Evolutionary conservation across 2,113 vertebrate species (phyloP), one percentile per base, ranked within the genome.

Genomic region (Serinus canaria): DNA sequence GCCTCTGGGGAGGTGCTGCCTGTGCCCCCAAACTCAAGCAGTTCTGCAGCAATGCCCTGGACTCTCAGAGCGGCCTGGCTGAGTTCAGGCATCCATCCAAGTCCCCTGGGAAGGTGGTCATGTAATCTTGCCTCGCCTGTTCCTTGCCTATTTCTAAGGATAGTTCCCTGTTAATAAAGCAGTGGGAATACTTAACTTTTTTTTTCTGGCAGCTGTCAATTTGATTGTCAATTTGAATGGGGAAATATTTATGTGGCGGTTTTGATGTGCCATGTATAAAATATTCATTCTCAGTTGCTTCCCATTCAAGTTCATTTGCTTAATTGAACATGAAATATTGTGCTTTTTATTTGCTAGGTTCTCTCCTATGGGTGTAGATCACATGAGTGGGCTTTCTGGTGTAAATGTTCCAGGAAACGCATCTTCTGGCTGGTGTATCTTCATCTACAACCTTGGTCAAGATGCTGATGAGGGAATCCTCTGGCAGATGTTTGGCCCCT

Each of bases 401-500:
- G 99, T 99, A 96, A 98, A 98, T 83, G 98, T 99, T 92, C 98
- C 99, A 16, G 98, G 99, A 84, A 99, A 98, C 97, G 97, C 98
- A 84, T 98, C 98, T 84, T 99, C 99, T 27, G 99, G 99, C 97
- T 99, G 99, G 99, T 99, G 99, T 98, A 99, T 99, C 98, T 99
- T 99, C 98, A 98, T 99, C 98, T 99, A 99, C 98, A 99, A 99
- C 98, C 98, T 99, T 81, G 99, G 99, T 95, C 99, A 99, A 97
- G 99, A 99, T 52, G 99, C 99, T 21, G 99, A 99, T 94, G 99
- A 99, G 98, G 99, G 99, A 97, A 99, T 99, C 97, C 99, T 99
- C 76, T 99, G 99, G 99, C 99, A 99, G 98, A 99, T 99, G 99
- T 99, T 99, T 87, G 99, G 99, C 84, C 99, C 99, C 76, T 99